Conservation (phyloP, 1,140 invertebrate species). For the Odontomachus brunneus region DNA sequence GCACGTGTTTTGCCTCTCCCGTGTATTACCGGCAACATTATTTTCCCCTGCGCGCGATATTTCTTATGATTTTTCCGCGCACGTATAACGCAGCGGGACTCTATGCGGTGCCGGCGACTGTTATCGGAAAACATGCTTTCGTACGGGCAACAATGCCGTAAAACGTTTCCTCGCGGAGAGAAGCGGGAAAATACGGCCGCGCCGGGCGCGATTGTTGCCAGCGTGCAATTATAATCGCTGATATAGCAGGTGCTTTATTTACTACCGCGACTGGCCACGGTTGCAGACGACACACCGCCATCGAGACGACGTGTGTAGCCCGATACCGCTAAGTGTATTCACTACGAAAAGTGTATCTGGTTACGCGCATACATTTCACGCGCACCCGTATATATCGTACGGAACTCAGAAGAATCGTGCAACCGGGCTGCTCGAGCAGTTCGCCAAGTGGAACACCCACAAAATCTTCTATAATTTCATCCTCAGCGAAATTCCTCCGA, state of each 20-base stretch:
- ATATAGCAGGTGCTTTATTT: background rate
- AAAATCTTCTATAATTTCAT: too few relatives aligned
- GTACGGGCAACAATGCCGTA: background rate
- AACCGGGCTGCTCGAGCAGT: too few relatives aligned
- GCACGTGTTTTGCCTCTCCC: conserved; percentile 35
- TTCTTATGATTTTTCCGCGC: conserved; percentile 45
- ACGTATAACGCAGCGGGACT: background rate
- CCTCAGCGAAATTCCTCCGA: too few relatives aligned
- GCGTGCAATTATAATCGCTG: background rate
- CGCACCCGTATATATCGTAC: too few relatives aligned
- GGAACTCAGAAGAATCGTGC: too few relatives aligned
- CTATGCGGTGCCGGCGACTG: background rate
- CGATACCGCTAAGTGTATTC: too few relatives aligned
- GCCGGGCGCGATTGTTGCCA: background rate
- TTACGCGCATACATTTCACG: too few relatives aligned
- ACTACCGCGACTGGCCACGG: background rate
- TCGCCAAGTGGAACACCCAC: too few relatives aligned
- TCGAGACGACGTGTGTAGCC: too few relatives aligned
- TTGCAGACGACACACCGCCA: background rate
- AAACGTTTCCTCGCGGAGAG: conserved; percentile 18
- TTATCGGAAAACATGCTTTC: conserved; percentile 29
- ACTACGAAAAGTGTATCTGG: too few relatives aligned
- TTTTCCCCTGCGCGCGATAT: background rate
- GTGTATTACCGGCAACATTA: conserved; percentile 33
- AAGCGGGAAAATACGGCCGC: background rate